Conservation (phyloP, 2,888 invertebrate genomes). For the Dorcus hopei region DNA sequence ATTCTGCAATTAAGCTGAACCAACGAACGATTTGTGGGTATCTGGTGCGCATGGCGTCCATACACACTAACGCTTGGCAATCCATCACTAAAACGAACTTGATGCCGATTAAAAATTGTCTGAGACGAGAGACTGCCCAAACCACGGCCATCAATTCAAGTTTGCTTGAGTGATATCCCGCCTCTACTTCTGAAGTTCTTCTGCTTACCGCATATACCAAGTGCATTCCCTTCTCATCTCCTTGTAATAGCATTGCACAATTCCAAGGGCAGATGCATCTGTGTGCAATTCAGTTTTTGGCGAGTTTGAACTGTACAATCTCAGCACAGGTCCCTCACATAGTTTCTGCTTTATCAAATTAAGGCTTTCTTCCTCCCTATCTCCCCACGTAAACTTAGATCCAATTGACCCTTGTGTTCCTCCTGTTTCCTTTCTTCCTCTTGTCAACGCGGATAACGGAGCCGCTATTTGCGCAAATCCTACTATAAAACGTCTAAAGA, state of each 20-base stretch:
- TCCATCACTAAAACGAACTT: conserved; percentile 22
- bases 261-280: not conserved
- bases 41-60: conserved; percentile 21
- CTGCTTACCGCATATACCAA: not conserved
- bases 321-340: not conserved
- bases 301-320: not conserved
- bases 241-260: not conserved
- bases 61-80: conserved; percentile 28
- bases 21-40: conserved; percentile 30
- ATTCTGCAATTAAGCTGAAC: conserved; percentile 26
- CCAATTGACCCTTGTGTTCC: too few relatives aligned
- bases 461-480: too few relatives aligned
- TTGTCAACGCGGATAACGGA: too few relatives aligned
- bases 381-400: not conserved
- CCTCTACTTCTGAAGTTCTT: not conserved
- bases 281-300: not conserved
- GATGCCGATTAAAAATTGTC: too few relatives aligned
- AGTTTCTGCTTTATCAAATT: not conserved
- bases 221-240: not conserved
- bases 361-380: not conserved
- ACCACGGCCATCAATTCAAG: not conserved
- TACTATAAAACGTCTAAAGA: too few relatives aligned
- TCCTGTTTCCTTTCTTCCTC: too few relatives aligned
- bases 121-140: not conserved
- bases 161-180: not conserved